Evolutionary conservation across 2,888 invertebrate species (phyloP).

Genomic region (Polietes domitor): DNA sequence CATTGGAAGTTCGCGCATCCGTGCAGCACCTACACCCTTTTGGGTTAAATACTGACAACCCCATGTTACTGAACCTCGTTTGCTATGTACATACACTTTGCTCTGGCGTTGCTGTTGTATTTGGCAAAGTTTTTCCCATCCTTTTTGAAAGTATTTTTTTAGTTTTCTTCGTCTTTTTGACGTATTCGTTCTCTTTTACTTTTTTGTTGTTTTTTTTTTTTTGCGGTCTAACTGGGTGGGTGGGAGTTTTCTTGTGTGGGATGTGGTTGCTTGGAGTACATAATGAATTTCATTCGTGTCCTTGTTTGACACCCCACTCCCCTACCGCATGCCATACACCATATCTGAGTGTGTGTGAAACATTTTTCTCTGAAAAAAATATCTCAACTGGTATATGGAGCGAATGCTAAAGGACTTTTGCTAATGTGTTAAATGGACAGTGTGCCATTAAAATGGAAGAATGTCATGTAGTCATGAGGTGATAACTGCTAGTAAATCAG

Average conservation of each 20-base stretch:
- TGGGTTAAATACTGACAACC: conserved; percentile 80
- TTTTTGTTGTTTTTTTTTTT: conserved; percentile 34
- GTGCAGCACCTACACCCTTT: conserved; percentile 79
- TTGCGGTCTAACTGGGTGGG: conserved; percentile 20
- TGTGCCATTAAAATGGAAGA: conserved; percentile 62
- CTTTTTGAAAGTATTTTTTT: too few species aligned
- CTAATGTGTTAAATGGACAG: conserved; percentile 67
- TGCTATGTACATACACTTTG: conserved; percentile 46
- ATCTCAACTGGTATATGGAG: conserved; percentile 13
- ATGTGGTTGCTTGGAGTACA: conserved; percentile 57
- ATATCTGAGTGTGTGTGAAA: neutral
- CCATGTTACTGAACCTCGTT: conserved; percentile 78
- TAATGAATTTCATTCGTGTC: conserved; percentile 62
- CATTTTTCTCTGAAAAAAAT: neutral
- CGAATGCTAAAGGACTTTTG: conserved; percentile 36
- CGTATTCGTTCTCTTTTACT: conserved; percentile 8
- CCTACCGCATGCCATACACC: neutral
- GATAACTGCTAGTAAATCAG: conserved; percentile 23
- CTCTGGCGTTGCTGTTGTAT: conserved; percentile 12
- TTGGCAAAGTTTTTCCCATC: conserved; percentile 19
- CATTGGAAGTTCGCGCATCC: conserved; percentile 77
- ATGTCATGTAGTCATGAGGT: conserved; percentile 45
- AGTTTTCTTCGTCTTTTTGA: conserved; percentile 7
- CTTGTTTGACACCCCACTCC: conserved; percentile 36
- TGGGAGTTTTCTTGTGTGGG: neutral